Evolutionary conservation across 2,888 invertebrate genomes (phyloP), one percentile per base, ranked within the genome.

Genomic region (Eristalinus aeneus): DNA sequence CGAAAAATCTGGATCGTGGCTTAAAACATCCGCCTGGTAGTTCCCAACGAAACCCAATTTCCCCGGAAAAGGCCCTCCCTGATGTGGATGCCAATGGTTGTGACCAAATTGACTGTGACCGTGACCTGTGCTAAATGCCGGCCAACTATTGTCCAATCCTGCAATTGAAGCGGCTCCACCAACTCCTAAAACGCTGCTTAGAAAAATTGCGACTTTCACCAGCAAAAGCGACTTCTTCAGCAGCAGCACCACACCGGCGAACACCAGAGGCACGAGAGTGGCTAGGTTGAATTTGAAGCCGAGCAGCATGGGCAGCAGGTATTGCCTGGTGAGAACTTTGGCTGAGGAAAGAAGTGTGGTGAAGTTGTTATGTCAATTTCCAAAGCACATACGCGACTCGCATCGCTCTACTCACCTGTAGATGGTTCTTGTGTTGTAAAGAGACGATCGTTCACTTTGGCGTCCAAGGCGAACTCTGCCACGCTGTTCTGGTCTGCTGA

Each of bases 231-330:
- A 96, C 90, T 97, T 97, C 90, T 97, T 97, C 22, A 96, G 95
- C 2, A 97, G 93, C 56, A 97, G 89, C 61, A 96, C 94, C 46
- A 97, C 92, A 9, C 95, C 90, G 0, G 96, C 96, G 84, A 97
- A 94, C 9, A 97, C 90, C 68, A 97, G 90, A 0, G 97, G 97
- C 16, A 97, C 92, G 79, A 97, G 91, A 0, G 96, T 96, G 1
- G 95, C 94, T 58, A 97, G 92, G 90, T 96, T 96, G 90, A 97
- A 96, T 92, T 97, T 97, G 88, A 97, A 94, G 8, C 97, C 97
- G 11, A 97, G 93, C 0, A 97, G 93, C 89, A 97, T 94, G 27
- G 97, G 97, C 20, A 97, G 93, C n/a, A 97, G 89, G 74, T 96
- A 94, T 87, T 96, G 95, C 88, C 95, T 94, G 69, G 96, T 94